phyloP scores from a whole-genome alignment of 2,888 invertebrate species.

The Drosophila vallismaia region DNA sequence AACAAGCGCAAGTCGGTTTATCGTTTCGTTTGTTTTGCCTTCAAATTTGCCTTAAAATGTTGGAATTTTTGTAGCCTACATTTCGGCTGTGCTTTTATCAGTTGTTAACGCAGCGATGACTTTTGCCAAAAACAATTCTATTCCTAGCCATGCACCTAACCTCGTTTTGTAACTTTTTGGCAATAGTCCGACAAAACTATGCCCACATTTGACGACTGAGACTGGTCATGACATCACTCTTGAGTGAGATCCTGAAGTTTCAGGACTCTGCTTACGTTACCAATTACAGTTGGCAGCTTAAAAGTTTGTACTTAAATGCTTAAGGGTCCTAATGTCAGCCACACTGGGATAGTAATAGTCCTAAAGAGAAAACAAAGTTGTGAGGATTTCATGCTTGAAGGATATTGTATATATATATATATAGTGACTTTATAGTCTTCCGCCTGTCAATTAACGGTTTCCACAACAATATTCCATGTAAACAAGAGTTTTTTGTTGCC shows the following conservation, averaged over 20 bases:
- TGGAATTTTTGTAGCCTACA: slow-evolving; percentile 15
- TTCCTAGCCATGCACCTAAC: slow-evolving; percentile 12
- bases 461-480: slow-evolving; percentile 31
- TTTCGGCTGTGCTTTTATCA: slow-evolving; percentile 47
- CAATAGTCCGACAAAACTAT: slow-evolving; percentile 22
- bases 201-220: slow-evolving; percentile 48
- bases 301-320: slow-evolving; percentile 14
- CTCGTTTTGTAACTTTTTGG: slow-evolving; percentile 46
- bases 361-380: background rate
- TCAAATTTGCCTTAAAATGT: no score
- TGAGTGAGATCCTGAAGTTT: slow-evolving; percentile 10
- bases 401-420: no score
- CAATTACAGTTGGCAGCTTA: slow-evolving; percentile 32
- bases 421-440: slow-evolving; percentile 21
- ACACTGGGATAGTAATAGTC: background rate
- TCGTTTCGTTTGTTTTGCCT: slow-evolving; percentile 20
- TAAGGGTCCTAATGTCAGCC: slow-evolving; percentile 5
- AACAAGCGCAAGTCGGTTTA: slow-evolving; percentile 26
- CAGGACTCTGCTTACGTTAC: slow-evolving; percentile 35
- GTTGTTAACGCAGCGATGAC: slow-evolving; percentile 39
- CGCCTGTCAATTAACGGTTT: slow-evolving; percentile 30
- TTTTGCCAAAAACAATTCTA: slow-evolving; percentile 21
- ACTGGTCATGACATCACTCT: slow-evolving; percentile 44
- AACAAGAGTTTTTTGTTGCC: slow-evolving; percentile 35
- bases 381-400: background rate